Evolutionary conservation across 2,113 vertebrate species (phyloP).

Genomic region (Origma solitaria): DNA sequence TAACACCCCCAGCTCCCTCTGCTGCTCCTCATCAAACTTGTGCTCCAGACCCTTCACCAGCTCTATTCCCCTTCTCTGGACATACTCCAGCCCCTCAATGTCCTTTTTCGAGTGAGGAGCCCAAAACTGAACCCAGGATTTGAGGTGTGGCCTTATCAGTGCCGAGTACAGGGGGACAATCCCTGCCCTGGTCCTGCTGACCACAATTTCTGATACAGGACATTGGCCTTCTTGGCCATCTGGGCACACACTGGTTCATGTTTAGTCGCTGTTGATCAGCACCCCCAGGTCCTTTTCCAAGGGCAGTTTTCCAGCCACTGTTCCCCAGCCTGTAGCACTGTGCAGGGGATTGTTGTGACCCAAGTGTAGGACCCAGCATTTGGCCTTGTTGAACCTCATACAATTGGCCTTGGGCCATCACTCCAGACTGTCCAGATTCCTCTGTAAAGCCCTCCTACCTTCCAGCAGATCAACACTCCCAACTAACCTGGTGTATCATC

Average conservation of each 20-base stretch:
- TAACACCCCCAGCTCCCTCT: too few species aligned
- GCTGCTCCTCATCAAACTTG: not conserved
- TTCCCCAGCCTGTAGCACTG: not conserved
- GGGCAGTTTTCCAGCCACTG: not conserved
- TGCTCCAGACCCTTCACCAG: not conserved
- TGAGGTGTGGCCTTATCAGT: accelerated
- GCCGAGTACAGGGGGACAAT: not conserved
- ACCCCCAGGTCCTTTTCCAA: not conserved
- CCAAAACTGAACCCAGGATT: not conserved
- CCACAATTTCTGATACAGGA: not conserved
- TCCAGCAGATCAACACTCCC: not conserved
- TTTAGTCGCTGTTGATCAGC: not conserved
- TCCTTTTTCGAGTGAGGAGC: not conserved
- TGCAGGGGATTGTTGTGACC: not conserved
- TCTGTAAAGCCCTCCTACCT: not conserved
- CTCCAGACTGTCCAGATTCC: not conserved
- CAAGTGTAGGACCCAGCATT: not conserved
- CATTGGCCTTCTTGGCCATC: not conserved
- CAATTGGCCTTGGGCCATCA: not conserved
- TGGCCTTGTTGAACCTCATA: not conserved
- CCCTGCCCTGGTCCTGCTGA: not conserved
- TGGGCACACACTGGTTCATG: not conserved
- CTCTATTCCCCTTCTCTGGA: not conserved
- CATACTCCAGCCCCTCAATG: accelerated
- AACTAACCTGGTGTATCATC: not conserved